A percentile compares a stretch with the other conserved stretches of the same genome.
These are phyloP conservation scores for Leptarthrus brevirostris DNA, from an alignment of 2,888 invertebrate genomes.

Conservation along the genomic window DNA sequence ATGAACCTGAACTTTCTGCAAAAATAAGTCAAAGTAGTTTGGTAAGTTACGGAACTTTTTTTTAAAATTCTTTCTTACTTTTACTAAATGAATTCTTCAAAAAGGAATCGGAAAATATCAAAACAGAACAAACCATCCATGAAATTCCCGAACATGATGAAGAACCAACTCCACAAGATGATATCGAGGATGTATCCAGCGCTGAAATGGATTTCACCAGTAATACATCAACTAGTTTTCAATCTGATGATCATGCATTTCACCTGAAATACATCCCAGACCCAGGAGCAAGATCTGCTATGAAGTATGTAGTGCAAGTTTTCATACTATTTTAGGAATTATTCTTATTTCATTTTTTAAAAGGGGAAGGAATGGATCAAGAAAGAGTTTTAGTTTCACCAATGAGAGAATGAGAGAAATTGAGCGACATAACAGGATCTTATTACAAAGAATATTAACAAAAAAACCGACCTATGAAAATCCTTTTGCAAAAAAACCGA, in stretches of 20 bases:
- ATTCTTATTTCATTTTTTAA: neutral
- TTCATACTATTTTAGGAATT: neutral
- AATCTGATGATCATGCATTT: slow-evolving; percentile 59
- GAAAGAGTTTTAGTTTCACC: slow-evolving; percentile 66
- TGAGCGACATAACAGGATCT: slow-evolving; percentile 72
- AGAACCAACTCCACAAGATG: neutral
- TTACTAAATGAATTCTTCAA: too few species aligned
- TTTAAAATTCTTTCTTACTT: too few species aligned
- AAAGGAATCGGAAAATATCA: neutral
- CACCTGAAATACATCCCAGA: slow-evolving; percentile 55
- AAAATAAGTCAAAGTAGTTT: too few species aligned
- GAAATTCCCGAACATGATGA: neutral
- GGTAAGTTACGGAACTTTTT: too few species aligned
- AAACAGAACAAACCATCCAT: neutral
- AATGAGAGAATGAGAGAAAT: slow-evolving; percentile 73
- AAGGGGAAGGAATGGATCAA: slow-evolving; percentile 45
- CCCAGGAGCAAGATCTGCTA: neutral
- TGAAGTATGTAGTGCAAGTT: slow-evolving; percentile 53
- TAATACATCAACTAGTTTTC: slow-evolving; percentile 59
- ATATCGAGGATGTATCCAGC: neutral
- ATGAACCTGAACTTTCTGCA: neutral
- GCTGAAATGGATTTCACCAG: slow-evolving; percentile 56
- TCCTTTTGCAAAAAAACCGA: neutral
- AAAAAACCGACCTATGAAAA: slow-evolving; percentile 60
- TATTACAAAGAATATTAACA: slow-evolving; percentile 71